Conservation (phyloP, 2,113 vertebrate genomes). For the Hoplias malabaricus region DNA sequence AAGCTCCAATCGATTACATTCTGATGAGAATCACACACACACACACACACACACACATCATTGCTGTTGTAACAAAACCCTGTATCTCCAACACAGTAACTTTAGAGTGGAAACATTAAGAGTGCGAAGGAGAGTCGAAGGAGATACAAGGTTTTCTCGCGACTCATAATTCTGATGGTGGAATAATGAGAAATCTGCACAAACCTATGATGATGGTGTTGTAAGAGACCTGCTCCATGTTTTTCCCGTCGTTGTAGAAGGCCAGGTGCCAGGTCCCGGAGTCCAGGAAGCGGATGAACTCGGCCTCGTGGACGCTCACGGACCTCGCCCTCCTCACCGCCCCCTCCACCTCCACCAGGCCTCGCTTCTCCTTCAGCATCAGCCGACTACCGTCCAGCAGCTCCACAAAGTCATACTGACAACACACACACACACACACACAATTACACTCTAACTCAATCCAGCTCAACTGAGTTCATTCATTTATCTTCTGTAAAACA, state of each 20-base stretch:
- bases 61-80: no score
- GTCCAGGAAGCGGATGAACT: conserved; percentile 96
- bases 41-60: neutral
- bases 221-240: conserved; percentile 89
- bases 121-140: no score
- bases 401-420: conserved; percentile 96
- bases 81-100: no score
- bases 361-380: conserved; percentile 90
- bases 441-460: neutral
- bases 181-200: no score
- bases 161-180: no score
- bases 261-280: conserved; percentile 98
- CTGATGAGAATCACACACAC: conserved; percentile 34
- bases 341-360: conserved; percentile 77
- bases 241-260: conserved; percentile 96
- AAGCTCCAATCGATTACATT: conserved; percentile 25
- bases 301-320: conserved; percentile 88
- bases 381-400: conserved; percentile 93
- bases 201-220: conserved; percentile 93
- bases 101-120: no score
- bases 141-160: no score
- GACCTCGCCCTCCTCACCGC: conserved; percentile 71
- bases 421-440: conserved; percentile 1
- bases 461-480: neutral
- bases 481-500: no score